These are phyloP conservation scores for Trichosurus vulpecula DNA, from an alignment of 2,797 vertebrate species.

Conservation along the genomic window DNA sequence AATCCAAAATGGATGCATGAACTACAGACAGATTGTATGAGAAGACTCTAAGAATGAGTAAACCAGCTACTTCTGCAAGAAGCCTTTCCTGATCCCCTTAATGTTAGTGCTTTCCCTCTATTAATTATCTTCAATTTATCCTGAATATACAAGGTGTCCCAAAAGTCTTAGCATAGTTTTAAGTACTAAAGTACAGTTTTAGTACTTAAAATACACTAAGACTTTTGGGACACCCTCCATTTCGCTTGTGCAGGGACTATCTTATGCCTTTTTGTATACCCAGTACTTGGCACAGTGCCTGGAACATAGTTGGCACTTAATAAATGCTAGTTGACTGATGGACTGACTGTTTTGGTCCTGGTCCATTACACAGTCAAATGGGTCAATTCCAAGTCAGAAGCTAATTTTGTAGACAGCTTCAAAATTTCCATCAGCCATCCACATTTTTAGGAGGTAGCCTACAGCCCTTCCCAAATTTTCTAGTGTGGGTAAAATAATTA, in stretches of 20 bases:
- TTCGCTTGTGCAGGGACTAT: background rate
- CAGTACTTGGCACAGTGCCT: background rate
- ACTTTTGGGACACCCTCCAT: background rate
- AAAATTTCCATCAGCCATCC: slow-evolving; percentile 39
- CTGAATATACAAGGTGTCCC: background rate
- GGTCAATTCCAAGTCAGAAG: background rate
- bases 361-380: background rate
- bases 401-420: background rate
- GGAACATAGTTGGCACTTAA: background rate
- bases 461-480: slow-evolving; percentile 45
- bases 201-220: too few species aligned
- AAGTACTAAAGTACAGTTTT: background rate
- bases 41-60: background rate
- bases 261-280: background rate
- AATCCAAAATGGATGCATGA: background rate
- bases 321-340: background rate
- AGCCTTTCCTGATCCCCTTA: background rate
- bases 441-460: slow-evolving; percentile 20
- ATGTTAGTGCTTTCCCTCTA: background rate
- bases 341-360: background rate
- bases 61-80: background rate
- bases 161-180: background rate
- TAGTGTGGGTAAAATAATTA: slow-evolving; percentile 29
- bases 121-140: background rate
- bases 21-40: background rate